Conservation (phyloP, 1,140 invertebrate genomes). For the Anastatus disparis region DNA sequence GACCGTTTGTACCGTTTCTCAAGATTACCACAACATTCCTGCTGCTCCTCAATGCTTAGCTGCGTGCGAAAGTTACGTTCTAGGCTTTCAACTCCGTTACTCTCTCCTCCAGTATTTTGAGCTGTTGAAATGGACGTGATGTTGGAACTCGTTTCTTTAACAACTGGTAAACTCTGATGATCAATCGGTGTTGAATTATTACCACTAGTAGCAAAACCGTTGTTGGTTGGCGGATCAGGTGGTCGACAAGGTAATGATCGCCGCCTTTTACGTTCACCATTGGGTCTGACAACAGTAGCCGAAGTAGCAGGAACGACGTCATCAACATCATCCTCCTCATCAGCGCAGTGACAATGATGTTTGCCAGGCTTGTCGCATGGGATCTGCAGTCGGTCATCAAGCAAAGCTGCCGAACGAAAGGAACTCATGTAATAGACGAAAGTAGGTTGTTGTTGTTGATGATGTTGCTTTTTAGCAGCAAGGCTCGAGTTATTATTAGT, state of each 20-base stretch:
- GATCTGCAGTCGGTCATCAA: constrained; percentile 78
- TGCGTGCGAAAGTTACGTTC: constrained; percentile 57
- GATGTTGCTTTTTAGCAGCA: too few species aligned
- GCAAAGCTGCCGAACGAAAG: constrained; percentile 56
- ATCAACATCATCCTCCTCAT: constrained; percentile 71
- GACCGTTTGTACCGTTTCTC: constrained; percentile 62
- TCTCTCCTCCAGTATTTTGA: background rate
- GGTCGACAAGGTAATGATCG: constrained; percentile 63
- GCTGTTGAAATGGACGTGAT: too few species aligned
- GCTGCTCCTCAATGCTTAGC: constrained; percentile 55
- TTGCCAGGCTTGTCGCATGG: constrained; percentile 78
- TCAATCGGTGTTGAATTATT: too few species aligned
- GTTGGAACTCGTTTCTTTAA: too few species aligned
- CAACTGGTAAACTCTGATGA: too few species aligned
- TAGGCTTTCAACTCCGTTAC: constrained; percentile 46
- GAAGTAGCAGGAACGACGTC: constrained; percentile 55
- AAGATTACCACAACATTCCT: constrained; percentile 46
- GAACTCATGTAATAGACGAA: constrained; percentile 41
- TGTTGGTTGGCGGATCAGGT: constrained; percentile 29
- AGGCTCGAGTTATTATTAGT: too few species aligned
- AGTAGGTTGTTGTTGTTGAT: background rate
- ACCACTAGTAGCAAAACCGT: too few species aligned
- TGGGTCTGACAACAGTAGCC: constrained; percentile 56
- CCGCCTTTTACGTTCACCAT: constrained; percentile 60
- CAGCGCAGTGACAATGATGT: constrained; percentile 74